phyloP scores from a whole-genome alignment of 2,113 vertebrate genomes.

The Brachypteracias leptosomus region DNA sequence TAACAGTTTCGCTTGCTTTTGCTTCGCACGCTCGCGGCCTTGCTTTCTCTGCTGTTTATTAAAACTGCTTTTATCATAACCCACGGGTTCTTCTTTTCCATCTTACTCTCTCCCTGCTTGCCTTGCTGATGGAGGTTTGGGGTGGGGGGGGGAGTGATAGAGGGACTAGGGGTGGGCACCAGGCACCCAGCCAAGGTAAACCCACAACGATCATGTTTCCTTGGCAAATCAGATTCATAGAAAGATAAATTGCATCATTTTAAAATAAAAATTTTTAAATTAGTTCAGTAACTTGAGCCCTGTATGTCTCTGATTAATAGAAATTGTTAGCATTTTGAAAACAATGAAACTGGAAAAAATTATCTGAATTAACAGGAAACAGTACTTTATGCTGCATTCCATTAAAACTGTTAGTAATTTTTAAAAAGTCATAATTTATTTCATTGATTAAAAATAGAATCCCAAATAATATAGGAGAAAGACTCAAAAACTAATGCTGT shows the following conservation, averaged over 20 bases:
- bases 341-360: not conserved
- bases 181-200: too few relatives aligned
- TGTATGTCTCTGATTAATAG: not conserved
- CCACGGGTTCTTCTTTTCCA: too few relatives aligned
- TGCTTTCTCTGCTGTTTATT: too few relatives aligned
- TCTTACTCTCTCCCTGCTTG: too few relatives aligned
- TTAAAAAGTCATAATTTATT: not conserved
- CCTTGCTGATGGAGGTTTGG: too few relatives aligned
- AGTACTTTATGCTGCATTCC: not conserved
- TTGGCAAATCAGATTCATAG: not conserved
- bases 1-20: too few relatives aligned
- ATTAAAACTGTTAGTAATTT: not conserved
- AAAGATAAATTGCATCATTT: not conserved
- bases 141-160: too few relatives aligned
- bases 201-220: too few relatives aligned
- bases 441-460: not conserved
- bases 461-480: not conserved
- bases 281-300: not conserved
- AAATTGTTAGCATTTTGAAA: not conserved
- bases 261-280: not conserved
- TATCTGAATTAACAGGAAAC: not conserved
- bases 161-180: too few relatives aligned
- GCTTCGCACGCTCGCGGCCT: too few relatives aligned
- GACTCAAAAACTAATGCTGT: not conserved
- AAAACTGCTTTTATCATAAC: too few relatives aligned